Percentiles rank a stretch among this genome's conserved stretches.
Conservation (phyloP, 2,113 vertebrate genomes). For the Hippocampus zosterae region DNA sequence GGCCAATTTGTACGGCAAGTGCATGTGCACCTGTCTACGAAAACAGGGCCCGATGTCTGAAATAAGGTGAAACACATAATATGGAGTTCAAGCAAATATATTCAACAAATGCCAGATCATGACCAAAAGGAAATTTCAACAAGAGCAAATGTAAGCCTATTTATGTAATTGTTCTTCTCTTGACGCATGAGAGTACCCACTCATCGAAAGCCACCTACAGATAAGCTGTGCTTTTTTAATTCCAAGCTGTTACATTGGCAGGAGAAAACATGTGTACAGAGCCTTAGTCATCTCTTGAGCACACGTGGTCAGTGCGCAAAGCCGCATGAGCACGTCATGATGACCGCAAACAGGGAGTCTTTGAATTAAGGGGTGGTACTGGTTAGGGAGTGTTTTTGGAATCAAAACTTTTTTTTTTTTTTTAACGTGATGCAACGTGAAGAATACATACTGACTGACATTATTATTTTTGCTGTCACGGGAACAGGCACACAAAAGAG, state of each 20-base stretch:
- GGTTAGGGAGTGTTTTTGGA: neutral
- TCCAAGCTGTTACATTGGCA: conserved; percentile 64
- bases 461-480: conserved; percentile 10
- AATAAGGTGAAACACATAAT: neutral
- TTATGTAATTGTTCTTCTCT: conserved; percentile 24
- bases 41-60: neutral
- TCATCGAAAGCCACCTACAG: conserved; percentile 49
- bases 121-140: neutral
- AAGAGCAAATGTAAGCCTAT: conserved; percentile 19
- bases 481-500: neutral
- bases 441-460: neutral
- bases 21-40: too few species aligned
- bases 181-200: conserved; percentile 32
- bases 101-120: neutral
- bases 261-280: conserved; percentile 32
- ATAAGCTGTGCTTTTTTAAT: conserved; percentile 51
- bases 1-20: too few species aligned
- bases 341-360: neutral
- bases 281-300: conserved; percentile 20
- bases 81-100: neutral
- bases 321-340: neutral
- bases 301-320: neutral
- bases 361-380: neutral
- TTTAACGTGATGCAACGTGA: neutral
- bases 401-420: conserved; percentile 1